phyloP scores from a whole-genome alignment of 2,888 invertebrate genomes.

The Antitype chi region DNA sequence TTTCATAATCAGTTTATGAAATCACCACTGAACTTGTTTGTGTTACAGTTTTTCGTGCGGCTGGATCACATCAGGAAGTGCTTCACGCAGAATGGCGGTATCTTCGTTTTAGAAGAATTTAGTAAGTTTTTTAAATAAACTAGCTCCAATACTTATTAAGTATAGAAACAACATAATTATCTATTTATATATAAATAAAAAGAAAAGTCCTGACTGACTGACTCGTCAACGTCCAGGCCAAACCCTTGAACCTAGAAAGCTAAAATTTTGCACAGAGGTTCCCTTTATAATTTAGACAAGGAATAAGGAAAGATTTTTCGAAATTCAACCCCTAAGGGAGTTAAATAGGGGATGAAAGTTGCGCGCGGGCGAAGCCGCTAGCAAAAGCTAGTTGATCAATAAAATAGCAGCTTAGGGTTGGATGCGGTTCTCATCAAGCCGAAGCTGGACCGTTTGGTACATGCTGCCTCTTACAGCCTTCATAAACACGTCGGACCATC shows the following conservation, averaged over 20 bases:
- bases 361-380: no score
- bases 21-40: conserved; percentile 63
- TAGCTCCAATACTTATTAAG: background rate
- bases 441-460: background rate
- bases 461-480: background rate
- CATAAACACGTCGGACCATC: background rate
- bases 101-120: conserved; percentile 99
- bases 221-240: no score
- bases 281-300: no score
- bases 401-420: background rate
- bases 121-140: conserved; percentile 94
- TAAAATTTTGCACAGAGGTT: no score
- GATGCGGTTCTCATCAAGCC: background rate
- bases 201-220: no score
- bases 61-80: conserved; percentile 99
- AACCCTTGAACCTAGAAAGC: no score
- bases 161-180: background rate
- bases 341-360: no score
- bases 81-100: conserved; percentile 99
- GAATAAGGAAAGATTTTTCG: no score
- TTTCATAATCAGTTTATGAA: background rate
- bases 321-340: no score
- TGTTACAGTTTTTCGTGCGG: conserved; percentile 99
- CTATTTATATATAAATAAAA: no score
- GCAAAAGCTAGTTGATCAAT: no score